Evolutionary conservation across 2,888 invertebrate species (phyloP).

Genomic region (Eurytoma californica): DNA sequence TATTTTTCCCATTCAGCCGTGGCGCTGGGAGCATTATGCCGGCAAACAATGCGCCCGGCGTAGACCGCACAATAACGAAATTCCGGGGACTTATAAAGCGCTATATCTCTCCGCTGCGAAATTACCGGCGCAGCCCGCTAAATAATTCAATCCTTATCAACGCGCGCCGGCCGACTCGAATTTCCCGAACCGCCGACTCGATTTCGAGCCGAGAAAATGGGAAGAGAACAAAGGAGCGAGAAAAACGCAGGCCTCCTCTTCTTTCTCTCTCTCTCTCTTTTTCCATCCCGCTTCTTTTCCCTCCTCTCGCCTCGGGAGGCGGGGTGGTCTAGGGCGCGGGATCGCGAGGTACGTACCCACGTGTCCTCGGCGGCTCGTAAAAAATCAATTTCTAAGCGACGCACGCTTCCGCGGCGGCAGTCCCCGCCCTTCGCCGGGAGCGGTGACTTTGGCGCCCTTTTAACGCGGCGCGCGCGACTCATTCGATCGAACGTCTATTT

Average conservation of each 20-base stretch:
- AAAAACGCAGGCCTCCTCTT: background rate
- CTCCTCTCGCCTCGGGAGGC: slow-evolving; percentile 3
- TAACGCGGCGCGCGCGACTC: slow-evolving; percentile 29
- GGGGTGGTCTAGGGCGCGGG: background rate
- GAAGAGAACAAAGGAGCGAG: background rate
- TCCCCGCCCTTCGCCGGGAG: slow-evolving; percentile 12
- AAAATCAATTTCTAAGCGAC: slow-evolving; percentile 54
- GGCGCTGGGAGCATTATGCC: background rate
- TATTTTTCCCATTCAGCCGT: background rate
- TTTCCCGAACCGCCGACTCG: background rate
- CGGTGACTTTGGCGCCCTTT: slow-evolving; percentile 44
- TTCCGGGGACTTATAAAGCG: background rate
- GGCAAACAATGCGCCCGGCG: slow-evolving; percentile 1
- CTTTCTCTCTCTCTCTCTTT: background rate
- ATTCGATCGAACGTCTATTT: slow-evolving; percentile 44
- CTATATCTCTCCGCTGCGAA: slow-evolving; percentile 10
- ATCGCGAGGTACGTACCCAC: slow-evolving; percentile 4
- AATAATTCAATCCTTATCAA: slow-evolving; percentile 24
- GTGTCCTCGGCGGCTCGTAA: slow-evolving; percentile 26
- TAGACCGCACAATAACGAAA: background rate
- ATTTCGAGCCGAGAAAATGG: background rate
- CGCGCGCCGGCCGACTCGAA: background rate
- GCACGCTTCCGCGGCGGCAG: slow-evolving; percentile 11
- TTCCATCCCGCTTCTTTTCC: background rate
- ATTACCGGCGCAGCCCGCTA: background rate